These are phyloP conservation scores for Chloropsis cyanopogon DNA, from an alignment of 2,113 vertebrate genomes.

Conservation along the genomic window DNA sequence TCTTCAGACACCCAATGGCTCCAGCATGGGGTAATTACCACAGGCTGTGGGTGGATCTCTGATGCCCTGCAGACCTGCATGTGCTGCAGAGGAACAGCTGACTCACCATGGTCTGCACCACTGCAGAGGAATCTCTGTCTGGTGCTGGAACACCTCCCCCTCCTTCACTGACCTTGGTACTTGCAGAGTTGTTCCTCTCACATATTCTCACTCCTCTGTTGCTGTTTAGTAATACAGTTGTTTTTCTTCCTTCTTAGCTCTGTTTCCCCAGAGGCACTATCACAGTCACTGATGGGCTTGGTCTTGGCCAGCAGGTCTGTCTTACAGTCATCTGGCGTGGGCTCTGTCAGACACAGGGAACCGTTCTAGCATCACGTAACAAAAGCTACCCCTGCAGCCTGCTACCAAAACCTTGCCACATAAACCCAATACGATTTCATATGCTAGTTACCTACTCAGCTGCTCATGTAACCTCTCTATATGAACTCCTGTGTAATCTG, in stretches of 20 bases:
- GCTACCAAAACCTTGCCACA: neutral
- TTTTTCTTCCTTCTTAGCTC: neutral
- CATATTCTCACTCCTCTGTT: neutral
- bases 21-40: neutral
- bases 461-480: neutral
- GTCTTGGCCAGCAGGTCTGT: neutral
- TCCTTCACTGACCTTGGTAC: neutral
- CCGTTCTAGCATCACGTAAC: neutral
- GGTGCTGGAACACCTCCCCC: neutral
- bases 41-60: neutral
- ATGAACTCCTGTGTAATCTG: neutral
- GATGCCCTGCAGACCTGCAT: accelerated
- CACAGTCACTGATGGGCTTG: neutral
- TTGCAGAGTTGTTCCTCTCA: neutral
- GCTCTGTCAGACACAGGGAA: too few relatives aligned
- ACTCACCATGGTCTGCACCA: neutral
- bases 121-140: neutral
- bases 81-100: neutral
- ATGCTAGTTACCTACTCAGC: neutral
- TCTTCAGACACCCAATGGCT: neutral
- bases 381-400: neutral
- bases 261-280: neutral
- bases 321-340: neutral
- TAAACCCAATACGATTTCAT: neutral
- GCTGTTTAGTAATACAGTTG: neutral